Base-by-base conservation (phyloP, 2,113 vertebrate genomes). In the Anhinga anhinga region DNA sequence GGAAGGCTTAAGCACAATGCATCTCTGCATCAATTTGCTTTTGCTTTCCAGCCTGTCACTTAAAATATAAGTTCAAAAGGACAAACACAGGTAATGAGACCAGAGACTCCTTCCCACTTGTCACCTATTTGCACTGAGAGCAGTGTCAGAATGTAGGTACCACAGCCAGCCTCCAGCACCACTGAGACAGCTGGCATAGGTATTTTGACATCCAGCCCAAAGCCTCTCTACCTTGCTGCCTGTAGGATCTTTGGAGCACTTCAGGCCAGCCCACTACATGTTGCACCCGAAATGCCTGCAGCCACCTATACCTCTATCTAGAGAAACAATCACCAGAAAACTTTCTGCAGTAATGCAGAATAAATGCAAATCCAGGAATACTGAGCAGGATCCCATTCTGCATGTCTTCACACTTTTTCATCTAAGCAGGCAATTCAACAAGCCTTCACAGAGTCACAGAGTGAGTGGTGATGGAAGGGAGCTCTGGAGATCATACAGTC, bases 181-280 rank as follows among this genome's bases (percentile, higher is more conserved):
- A n/a, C 15, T 1, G 6, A 18, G 15, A 38, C n/a, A 77, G 38
- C 7, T 45, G 40, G 6, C 17, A 27, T 0, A 50, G 22, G 8
- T 34, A 59, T 38, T 72, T 73, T 65, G 38, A 85, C 5, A 52
- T 2, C 6, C 34, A 56, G 34, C 17, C 40, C 65, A 7, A n/a
- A 29, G 27, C 42, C 25, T 65, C 25, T 65, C 38, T 29, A 5
- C 16, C 30, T 49, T 32, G 21, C 21, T 82, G 34, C 45, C 47
- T 40, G 26, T 7, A 44, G 16, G 25, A 40, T 23, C n/a, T 67
- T 20, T 18, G 13, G 23, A 86, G 17, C 5, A 15, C 47, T 50
- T 80, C 17, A 40, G 20, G 52, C 12, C 20, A n/a, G 44, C 16
- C 9, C 26, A 49, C 18, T 34, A 77, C 5, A 29, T 2, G 1